Base-by-base conservation (phyloP, 1,140 invertebrate genomes). In the Drosophila leontia region DNA sequence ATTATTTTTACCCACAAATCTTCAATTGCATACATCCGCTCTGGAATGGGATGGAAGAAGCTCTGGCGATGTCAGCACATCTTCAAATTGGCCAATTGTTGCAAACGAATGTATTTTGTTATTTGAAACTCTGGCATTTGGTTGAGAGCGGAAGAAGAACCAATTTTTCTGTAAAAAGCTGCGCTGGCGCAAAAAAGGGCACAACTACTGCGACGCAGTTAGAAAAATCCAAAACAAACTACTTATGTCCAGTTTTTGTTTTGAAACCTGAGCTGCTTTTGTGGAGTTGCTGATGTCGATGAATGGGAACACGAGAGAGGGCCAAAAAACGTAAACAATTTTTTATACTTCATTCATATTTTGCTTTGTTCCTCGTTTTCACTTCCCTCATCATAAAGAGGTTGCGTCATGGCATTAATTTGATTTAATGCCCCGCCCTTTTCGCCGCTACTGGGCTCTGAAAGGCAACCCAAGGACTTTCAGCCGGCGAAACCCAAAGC, bases 271-370 rank as follows among this genome's bases (percentile, higher is more conserved):
- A 75, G 64, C 44, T n/a, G 45, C n/a, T 37, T 39, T 29, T 35
- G 39, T 72, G 61, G 42, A 80, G 45, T 50, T 50, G 29, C 65
- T 34, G 50, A 7, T n/a, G 29, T 17, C 44, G 23, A 71, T 62
- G 70, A 69, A 74, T 79, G 83, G 61, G 26, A 17, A 57, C 41
- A 51, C 44, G 29, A n/a, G 13, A 55, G 44, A 59, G 39, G 34
- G 17, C 32, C 34, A 15, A 45, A 75, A 76, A 76, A 87, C 76
- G 84, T 83, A 86, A 86, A 83, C 83, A 86, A 77, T 45, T 81
- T 75, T 68, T 65, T 50, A 19, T 34, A 32, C 12, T 37, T 32
- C 56, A 37, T 42, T 57, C 64, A 41, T 37, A 34, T 47, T 19
- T 11, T 26, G 26, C 26, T 48, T 35, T n/a, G 19, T 17, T 44